Percentiles rank a stretch among this genome's conserved stretches.
These are phyloP conservation scores for Andrena cerasifolii DNA, from an alignment of 1,140 invertebrate genomes.

Conservation along the genomic window DNA sequence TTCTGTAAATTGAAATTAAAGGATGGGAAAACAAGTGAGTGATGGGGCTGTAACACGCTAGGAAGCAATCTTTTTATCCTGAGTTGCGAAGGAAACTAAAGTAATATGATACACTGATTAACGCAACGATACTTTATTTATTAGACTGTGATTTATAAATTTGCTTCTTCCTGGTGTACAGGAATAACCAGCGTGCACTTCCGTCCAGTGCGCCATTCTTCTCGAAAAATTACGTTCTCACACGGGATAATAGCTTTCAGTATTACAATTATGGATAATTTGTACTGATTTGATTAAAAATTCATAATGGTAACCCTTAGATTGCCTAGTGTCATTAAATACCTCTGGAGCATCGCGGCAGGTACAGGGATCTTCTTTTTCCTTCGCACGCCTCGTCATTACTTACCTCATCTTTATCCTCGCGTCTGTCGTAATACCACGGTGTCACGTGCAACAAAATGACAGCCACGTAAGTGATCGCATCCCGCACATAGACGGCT, in stretches of 20 bases:
- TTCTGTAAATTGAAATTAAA: too few relatives aligned
- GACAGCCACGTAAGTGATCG: constrained; percentile 23
- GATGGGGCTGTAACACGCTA: too few relatives aligned
- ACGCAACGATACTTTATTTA: too few relatives aligned
- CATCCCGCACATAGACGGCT: constrained; percentile 9
- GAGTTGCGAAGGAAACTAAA: too few relatives aligned
- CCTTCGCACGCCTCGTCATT: background rate
- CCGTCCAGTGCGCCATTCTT: background rate
- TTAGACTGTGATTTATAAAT: background rate
- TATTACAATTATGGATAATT: background rate
- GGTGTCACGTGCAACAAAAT: background rate
- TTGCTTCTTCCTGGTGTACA: background rate
- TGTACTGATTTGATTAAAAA: background rate
- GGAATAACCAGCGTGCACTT: background rate
- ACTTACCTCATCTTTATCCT: background rate
- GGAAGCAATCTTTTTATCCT: too few relatives aligned
- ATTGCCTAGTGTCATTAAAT: background rate
- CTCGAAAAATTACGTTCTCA: background rate
- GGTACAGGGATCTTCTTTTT: background rate
- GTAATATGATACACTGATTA: too few relatives aligned
- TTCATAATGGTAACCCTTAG: background rate
- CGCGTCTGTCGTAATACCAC: constrained; percentile 1
- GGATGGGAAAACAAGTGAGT: too few relatives aligned
- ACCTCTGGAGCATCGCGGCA: background rate
- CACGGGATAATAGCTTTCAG: background rate